A percentile compares a stretch with the other conserved stretches of the same genome.
Evolutionary conservation across 1,140 invertebrate species (phyloP).

Genomic region (Bombus soroeensis): DNA sequence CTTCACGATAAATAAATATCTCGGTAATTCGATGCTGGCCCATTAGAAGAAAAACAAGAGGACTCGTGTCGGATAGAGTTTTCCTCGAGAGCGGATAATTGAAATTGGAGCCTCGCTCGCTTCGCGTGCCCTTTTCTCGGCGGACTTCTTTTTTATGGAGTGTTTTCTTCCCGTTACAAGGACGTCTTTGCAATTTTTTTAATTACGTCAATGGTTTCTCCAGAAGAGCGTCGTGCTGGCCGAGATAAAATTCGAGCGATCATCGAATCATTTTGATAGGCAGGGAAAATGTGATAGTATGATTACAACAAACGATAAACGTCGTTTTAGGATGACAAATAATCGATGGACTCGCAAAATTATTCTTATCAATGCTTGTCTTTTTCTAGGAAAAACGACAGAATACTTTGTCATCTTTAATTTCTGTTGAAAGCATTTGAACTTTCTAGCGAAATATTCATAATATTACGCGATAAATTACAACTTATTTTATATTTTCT

Average conservation of each 20-base stretch:
- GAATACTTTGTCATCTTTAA: too few species aligned
- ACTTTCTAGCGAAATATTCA: too few species aligned
- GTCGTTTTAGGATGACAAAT: too few species aligned
- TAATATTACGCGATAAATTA: too few species aligned
- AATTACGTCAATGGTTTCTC: neutral
- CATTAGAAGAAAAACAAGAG: constrained; percentile 67
- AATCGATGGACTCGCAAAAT: too few species aligned
- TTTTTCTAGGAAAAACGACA: too few species aligned
- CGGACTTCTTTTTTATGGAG: neutral
- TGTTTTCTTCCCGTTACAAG: neutral
- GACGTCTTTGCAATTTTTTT: neutral
- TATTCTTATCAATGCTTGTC: too few species aligned
- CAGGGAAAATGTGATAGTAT: too few species aligned
- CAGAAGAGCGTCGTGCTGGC: too few species aligned
- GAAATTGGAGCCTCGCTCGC: constrained; percentile 55
- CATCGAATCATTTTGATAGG: neutral
- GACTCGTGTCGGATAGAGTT: constrained; percentile 33
- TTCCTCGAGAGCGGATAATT: constrained; percentile 55
- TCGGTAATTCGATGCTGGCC: constrained; percentile 59
- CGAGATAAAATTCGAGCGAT: neutral
- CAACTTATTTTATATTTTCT: too few species aligned
- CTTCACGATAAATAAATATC: constrained; percentile 62
- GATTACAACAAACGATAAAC: too few species aligned
- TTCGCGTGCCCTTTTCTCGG: constrained; percentile 7
- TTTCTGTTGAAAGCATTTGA: too few species aligned